Conservation (phyloP, 2,888 invertebrate species). For the Polymixis lichenea region DNA sequence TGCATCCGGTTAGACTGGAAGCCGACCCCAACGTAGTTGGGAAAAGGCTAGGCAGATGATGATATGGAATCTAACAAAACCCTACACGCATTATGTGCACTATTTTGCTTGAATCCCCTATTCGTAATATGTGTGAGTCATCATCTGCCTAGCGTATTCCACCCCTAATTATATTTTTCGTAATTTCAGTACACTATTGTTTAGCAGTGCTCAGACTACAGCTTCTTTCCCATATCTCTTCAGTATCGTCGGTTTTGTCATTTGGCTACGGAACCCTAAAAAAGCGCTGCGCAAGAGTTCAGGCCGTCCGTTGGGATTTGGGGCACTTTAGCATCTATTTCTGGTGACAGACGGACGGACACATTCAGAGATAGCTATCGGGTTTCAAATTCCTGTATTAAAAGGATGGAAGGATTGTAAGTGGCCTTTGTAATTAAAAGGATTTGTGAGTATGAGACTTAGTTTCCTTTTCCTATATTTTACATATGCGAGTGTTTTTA, state of each 20-base stretch:
- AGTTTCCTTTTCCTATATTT: constrained; percentile 8
- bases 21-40: too few relatives aligned
- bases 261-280: constrained; percentile 21
- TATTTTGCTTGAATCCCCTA: too few relatives aligned
- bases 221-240: too few relatives aligned
- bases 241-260: too few relatives aligned
- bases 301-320: constrained; percentile 62
- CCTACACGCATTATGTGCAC: too few relatives aligned
- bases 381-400: constrained; percentile 61
- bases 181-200: neutral
- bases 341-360: constrained; percentile 56
- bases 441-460: constrained; percentile 35
- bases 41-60: too few relatives aligned
- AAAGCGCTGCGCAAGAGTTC: constrained; percentile 65
- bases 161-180: neutral
- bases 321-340: constrained; percentile 65
- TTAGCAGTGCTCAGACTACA: neutral
- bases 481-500: neutral
- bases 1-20: too few relatives aligned
- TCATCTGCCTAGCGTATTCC: too few relatives aligned
- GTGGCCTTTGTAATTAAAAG: constrained; percentile 52
- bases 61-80: too few relatives aligned
- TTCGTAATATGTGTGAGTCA: too few relatives aligned
- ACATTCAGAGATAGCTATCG: constrained; percentile 52
- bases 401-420: constrained; percentile 57